Evolutionary conservation across 2,888 invertebrate genomes (phyloP).

Genomic region (Meganola albula): DNA sequence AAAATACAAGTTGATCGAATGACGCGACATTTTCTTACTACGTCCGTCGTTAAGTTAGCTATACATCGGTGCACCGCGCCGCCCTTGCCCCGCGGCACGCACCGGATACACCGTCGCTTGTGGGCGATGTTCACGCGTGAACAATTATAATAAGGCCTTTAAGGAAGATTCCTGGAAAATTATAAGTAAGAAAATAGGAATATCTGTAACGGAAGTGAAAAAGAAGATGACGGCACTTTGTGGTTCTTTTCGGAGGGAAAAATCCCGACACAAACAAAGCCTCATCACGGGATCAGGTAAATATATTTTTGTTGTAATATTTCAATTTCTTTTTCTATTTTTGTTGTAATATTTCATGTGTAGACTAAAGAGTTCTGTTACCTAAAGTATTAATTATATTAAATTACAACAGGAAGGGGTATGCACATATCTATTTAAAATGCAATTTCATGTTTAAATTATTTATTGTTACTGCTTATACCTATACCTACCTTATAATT

Average conservation of each 20-base stretch:
- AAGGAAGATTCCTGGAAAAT: conserved; percentile 13
- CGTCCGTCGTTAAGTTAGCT: no score
- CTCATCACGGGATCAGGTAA: conserved; percentile 18
- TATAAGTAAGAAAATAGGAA: conserved; percentile 13
- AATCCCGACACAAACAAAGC: conserved; percentile 14
- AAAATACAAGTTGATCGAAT: no score
- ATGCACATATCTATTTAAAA: no score
- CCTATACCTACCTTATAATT: no score
- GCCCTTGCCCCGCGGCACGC: no score
- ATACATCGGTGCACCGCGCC: no score
- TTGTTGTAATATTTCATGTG: conserved; percentile 10
- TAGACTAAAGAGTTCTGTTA: neutral
- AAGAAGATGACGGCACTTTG: conserved; percentile 14
- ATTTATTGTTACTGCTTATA: no score
- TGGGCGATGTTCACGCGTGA: conserved; percentile 8
- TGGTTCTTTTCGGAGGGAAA: conserved; percentile 12
- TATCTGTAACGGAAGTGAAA: conserved; percentile 10
- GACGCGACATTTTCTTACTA: no score
- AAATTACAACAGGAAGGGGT: no score
- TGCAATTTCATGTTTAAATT: no score
- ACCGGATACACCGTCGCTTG: conserved; percentile 1
- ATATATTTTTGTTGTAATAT: neutral
- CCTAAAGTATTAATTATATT: neutral
- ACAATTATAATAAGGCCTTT: conserved; percentile 12
- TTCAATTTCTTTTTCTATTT: conserved; percentile 8